These are phyloP conservation scores for Hypercompe scribonia DNA, from an alignment of 2,888 invertebrate genomes.

Conservation along the genomic window DNA sequence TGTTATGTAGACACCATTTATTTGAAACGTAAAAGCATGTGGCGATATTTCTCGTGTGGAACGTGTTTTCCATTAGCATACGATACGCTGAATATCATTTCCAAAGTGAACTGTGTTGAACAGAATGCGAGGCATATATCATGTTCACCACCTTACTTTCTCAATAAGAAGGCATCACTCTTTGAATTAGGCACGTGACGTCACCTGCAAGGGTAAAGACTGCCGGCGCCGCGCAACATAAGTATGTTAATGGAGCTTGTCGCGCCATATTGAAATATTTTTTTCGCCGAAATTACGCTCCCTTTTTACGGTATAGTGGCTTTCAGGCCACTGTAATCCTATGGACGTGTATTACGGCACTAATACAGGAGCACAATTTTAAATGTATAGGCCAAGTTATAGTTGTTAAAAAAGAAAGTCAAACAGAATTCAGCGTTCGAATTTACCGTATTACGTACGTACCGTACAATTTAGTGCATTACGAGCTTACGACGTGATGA, in stretches of 20 bases:
- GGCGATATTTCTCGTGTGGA: constrained; percentile 1
- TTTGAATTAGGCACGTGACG: constrained; percentile 6
- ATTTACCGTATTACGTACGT: too few species aligned
- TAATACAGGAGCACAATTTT: not conserved
- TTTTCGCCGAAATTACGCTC: constrained; percentile 1
- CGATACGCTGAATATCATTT: not conserved
- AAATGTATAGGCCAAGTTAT: not conserved
- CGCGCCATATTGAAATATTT: constrained; percentile 24
- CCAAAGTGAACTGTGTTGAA: not conserved
- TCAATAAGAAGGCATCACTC: constrained; percentile 2
- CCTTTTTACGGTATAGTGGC: not conserved
- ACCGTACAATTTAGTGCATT: too few species aligned
- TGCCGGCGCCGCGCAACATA: constrained; percentile 2
- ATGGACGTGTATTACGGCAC: not conserved
- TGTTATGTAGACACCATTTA: not conserved
- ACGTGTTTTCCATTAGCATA: constrained; percentile 9
- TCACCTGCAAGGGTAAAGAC: constrained; percentile 8
- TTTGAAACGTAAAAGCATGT: not conserved
- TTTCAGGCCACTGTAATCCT: not conserved
- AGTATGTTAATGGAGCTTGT: constrained; percentile 27
- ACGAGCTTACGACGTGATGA: too few species aligned
- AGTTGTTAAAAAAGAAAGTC: too few species aligned
- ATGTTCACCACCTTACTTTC: constrained; percentile 3
- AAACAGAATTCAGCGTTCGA: too few species aligned
- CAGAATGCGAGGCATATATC: not conserved